Evolutionary conservation across 2,888 invertebrate genomes (phyloP), one percentile per base, ranked within the genome.

Genomic region (Beris morrisii): DNA sequence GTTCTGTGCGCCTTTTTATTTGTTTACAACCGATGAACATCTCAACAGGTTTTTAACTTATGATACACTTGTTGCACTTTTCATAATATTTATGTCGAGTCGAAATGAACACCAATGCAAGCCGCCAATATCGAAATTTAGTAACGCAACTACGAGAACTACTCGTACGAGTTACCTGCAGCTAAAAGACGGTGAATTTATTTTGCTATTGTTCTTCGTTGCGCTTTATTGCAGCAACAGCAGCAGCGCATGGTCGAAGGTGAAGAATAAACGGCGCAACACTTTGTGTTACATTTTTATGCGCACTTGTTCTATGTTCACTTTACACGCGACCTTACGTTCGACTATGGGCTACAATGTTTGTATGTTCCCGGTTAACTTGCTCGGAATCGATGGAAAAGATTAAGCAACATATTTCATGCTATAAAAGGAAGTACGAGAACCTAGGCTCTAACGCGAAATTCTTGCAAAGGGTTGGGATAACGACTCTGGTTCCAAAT

Each of bases 51-150:
- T 50, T 50, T 61, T 52, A 52, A 61, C 32, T 61, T 61, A 61
- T 61, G 61, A 61, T 61, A 50, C 61, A 61, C 61, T 61, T 61
- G 61, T 61, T 59, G 58, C 58, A 61, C 38, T 61, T 61, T 38
- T 52, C 61, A 52, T 43, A 61, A 61, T 61, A 61, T 61, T 61
- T 61, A 61, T 61, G 61, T 61, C 61, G 38, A 61, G 50, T 32
- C 50, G 38, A 61, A 61, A 61, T 61, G 61, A 50, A 61, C 61
- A 52, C 52, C 61, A 52, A 61, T 9, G 50, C 50, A 61, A 15
- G 61, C 61, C 61, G 61, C 61, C 61, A 52, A 38, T 30, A 44
- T n/a, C 12, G 32, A 61, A 61, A 61, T 61, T 61, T 61, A 61
- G 38, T 61, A 43, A 32, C 32, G 13, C 52, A 31, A 52, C 38